These are phyloP conservation scores for Rhamphomyia laevipes DNA, from an alignment of 2,888 invertebrate species.

Conservation along the genomic window DNA sequence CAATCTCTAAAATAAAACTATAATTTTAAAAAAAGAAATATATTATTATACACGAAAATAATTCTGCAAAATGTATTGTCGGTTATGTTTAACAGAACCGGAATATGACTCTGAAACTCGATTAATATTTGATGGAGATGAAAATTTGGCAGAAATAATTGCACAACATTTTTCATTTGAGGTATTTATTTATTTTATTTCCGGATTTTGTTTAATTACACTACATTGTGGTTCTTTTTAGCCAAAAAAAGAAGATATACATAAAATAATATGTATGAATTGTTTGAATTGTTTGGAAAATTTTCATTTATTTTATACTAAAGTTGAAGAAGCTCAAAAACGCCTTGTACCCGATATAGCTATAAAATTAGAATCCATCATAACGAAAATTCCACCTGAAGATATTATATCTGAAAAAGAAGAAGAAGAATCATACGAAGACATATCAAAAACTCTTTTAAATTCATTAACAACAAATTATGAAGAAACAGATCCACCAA, in stretches of 20 bases:
- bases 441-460: conserved; percentile 20
- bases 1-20: too few species aligned
- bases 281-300: conserved; percentile 24
- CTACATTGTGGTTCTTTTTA: conserved; percentile 1
- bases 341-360: conserved; percentile 2
- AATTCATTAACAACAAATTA: not conserved
- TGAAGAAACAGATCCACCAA: not conserved
- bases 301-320: conserved; percentile 27
- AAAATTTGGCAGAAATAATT: conserved; percentile 6
- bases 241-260: conserved; percentile 10
- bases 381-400: not conserved
- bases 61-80: too few species aligned
- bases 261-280: conserved; percentile 16
- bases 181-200: not conserved
- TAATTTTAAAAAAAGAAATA: too few species aligned
- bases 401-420: conserved; percentile 6
- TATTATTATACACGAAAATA: too few species aligned
- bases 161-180: conserved; percentile 11
- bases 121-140: conserved; percentile 9
- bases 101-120: too few species aligned
- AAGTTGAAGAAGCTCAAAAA: conserved; percentile 22
- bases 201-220: not conserved
- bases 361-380: conserved; percentile 8
- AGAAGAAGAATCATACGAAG: conserved; percentile 24
- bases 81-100: too few species aligned